A percentile compares a stretch with the other conserved stretches of the same genome.
phyloP scores from a whole-genome alignment of 2,797 vertebrate species.

The Falco columbarius region DNA sequence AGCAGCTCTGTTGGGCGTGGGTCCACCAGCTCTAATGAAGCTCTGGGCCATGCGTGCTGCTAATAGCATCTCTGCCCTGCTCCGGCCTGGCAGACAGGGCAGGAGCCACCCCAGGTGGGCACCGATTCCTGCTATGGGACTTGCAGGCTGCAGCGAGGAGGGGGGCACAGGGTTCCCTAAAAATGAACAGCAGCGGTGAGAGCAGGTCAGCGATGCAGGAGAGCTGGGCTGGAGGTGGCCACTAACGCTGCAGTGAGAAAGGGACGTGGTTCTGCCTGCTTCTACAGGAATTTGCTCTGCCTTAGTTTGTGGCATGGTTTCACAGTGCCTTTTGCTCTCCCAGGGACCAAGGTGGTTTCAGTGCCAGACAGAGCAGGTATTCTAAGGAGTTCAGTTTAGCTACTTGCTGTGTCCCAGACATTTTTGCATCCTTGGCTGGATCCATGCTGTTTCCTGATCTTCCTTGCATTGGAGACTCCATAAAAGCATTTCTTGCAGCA shows the following conservation, averaged over 20 bases:
- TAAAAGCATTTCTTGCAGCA: background rate
- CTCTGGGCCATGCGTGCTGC: rapidly evolving
- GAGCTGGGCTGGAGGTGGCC: background rate
- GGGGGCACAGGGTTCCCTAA: background rate
- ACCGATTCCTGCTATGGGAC: background rate
- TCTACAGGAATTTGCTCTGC: background rate
- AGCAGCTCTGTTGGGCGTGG: background rate
- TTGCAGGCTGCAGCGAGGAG: rapidly evolving
- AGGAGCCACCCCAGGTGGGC: background rate
- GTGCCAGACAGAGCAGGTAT: background rate
- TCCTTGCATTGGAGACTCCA: rapidly evolving
- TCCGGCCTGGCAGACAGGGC: background rate
- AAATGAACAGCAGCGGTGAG: background rate
- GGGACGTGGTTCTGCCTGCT: rapidly evolving
- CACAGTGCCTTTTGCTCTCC: background rate
- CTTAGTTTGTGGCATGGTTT: rapidly evolving
- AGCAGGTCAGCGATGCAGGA: background rate
- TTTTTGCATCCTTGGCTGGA: background rate
- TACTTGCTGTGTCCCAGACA: background rate
- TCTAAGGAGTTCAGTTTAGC: rapidly evolving
- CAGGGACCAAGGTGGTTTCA: background rate
- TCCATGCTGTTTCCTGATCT: background rate
- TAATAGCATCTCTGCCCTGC: background rate
- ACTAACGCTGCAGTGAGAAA: too few relatives aligned
- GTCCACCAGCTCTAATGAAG: background rate